phyloP scores from a whole-genome alignment of 2,888 invertebrate species.

The Diaprepes abbreviatus region DNA sequence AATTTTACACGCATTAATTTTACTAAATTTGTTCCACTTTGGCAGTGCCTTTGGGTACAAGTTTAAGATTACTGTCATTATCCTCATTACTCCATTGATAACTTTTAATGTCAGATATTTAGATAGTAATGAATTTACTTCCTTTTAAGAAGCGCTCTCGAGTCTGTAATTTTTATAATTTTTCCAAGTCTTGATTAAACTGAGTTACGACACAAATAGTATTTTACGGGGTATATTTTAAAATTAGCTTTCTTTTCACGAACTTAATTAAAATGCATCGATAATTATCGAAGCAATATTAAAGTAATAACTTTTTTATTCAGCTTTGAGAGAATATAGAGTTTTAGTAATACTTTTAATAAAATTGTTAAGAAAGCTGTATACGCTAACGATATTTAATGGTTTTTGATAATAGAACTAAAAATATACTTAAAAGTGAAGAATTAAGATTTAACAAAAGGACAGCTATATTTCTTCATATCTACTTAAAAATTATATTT shows the following conservation, averaged over 20 bases:
- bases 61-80: constrained; percentile 43
- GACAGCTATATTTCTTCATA: too few species aligned
- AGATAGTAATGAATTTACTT: constrained; percentile 28
- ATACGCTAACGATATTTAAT: too few species aligned
- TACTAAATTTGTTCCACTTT: constrained; percentile 56
- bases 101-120: constrained; percentile 40
- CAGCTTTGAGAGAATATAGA: too few species aligned
- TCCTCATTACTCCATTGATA: constrained; percentile 46
- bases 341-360: too few species aligned
- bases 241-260: constrained; percentile 10
- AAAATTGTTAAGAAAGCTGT: too few species aligned
- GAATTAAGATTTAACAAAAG: too few species aligned
- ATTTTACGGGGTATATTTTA: not conserved
- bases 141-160: constrained; percentile 25
- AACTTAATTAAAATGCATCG: constrained; percentile 20
- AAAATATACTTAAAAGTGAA: too few species aligned
- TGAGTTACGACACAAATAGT: constrained; percentile 11
- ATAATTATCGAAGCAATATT: constrained; percentile 15
- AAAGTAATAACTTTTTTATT: constrained; percentile 3
- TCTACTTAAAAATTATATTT: too few species aligned
- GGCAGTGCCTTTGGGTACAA: constrained; percentile 47
- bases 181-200: constrained; percentile 11
- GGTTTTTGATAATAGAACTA: too few species aligned
- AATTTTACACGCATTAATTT: constrained; percentile 40
- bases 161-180: constrained; percentile 17